Conservation (phyloP, 2,888 invertebrate genomes). For the Biston betularia region DNA sequence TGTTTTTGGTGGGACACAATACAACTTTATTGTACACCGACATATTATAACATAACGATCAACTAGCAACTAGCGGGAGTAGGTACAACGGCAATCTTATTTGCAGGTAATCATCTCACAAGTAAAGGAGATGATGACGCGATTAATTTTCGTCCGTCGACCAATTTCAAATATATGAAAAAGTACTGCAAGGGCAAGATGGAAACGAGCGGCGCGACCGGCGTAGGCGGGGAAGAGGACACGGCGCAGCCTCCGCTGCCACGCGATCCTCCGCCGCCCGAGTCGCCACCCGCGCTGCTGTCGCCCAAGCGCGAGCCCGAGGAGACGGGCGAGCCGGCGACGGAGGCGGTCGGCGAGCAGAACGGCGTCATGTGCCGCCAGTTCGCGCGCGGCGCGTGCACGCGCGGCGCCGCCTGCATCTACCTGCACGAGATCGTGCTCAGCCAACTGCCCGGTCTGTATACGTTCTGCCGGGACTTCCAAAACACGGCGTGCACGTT, state of each 20-base stretch:
- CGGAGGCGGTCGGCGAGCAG: neutral
- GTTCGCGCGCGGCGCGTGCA: conserved; percentile 67
- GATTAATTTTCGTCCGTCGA: conserved; percentile 65
- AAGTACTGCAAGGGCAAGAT: conserved; percentile 66
- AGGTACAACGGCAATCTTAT: neutral
- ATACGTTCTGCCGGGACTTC: conserved; percentile 70
- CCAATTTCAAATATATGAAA: conserved; percentile 73
- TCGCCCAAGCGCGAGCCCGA: conserved; percentile 47
- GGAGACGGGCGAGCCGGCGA: conserved; percentile 41
- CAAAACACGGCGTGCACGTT: conserved; percentile 64
- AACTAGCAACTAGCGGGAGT: no score
- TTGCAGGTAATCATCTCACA: conserved; percentile 32
- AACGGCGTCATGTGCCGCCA: conserved; percentile 62
- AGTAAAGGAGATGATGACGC: conserved; percentile 55
- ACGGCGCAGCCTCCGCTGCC: conserved; percentile 61
- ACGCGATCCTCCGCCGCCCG: conserved; percentile 61
- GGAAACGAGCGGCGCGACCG: conserved; percentile 38
- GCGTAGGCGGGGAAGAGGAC: neutral
- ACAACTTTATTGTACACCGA: no score
- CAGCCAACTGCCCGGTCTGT: conserved; percentile 61
- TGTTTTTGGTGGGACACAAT: no score
- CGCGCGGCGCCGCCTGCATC: conserved; percentile 60
- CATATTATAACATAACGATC: no score
- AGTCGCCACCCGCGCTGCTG: conserved; percentile 42
- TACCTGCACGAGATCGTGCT: conserved; percentile 65